phyloP scores from a whole-genome alignment of 2,797 vertebrate genomes.

The Atherinosoma microstoma region DNA sequence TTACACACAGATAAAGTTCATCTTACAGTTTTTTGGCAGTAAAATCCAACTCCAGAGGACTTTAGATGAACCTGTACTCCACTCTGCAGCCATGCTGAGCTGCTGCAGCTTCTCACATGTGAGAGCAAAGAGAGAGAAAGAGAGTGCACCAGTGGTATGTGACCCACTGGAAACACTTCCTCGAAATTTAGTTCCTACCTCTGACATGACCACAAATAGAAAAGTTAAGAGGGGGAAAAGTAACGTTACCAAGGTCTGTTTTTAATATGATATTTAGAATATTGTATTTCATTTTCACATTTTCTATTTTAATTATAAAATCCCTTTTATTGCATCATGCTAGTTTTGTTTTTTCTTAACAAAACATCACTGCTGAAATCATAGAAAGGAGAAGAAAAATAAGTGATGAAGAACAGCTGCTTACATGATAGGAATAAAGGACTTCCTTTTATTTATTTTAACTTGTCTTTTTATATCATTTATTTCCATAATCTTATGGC shows the following conservation, averaged over 20 bases:
- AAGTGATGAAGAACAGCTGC: too few relatives aligned
- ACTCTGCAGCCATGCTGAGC: slow-evolving; percentile 47
- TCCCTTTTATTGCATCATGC: too few relatives aligned
- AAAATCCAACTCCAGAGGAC: background rate
- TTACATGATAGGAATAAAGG: too few relatives aligned
- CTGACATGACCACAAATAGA: background rate
- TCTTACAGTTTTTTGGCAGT: slow-evolving; percentile 46
- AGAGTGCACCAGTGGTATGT: slow-evolving; percentile 14
- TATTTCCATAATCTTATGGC: too few relatives aligned
- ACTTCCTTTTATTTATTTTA: too few relatives aligned
- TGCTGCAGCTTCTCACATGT: slow-evolving; percentile 34
- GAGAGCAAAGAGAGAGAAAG: slow-evolving; percentile 16
- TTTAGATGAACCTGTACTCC: background rate
- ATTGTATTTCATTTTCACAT: background rate
- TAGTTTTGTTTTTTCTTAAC: too few relatives aligned
- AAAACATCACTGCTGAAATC: too few relatives aligned
- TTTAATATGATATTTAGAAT: background rate
- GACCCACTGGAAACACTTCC: slow-evolving; percentile 54
- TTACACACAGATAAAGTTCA: background rate
- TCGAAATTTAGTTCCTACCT: slow-evolving; percentile 64
- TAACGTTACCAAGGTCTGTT: background rate
- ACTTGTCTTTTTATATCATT: too few relatives aligned
- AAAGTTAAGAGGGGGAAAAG: background rate
- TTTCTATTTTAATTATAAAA: too few relatives aligned
- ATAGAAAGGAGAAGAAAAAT: too few relatives aligned